phyloP scores from a whole-genome alignment of 23 tunicate genomes.

The Oikopleura dioica region DNA sequence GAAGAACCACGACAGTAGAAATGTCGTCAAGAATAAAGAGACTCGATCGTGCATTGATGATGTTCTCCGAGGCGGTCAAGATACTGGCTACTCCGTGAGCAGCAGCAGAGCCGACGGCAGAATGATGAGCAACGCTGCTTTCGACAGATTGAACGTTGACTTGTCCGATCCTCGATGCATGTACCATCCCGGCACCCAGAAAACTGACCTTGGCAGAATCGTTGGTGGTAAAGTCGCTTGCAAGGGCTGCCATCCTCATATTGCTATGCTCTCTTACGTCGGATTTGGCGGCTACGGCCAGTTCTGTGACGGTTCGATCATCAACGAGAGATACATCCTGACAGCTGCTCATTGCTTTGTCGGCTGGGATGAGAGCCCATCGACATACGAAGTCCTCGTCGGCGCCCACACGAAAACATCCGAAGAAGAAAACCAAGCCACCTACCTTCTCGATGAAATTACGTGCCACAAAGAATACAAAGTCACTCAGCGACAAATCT shows the following conservation, averaged over 20 bases:
- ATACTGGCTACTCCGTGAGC: background rate
- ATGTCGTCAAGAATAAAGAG: background rate
- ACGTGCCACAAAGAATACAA: background rate
- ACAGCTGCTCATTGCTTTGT: background rate
- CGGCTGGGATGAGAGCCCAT: background rate
- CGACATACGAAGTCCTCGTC: background rate
- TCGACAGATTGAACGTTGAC: background rate
- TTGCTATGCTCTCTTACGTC: background rate
- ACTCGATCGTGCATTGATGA: background rate
- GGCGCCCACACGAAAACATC: background rate
- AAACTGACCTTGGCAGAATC: background rate
- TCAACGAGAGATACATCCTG: background rate
- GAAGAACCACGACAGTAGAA: no score
- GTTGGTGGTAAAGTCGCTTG: background rate
- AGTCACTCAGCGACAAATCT: background rate
- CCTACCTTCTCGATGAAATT: background rate
- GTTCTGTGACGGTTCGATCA: background rate
- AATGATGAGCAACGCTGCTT: background rate
- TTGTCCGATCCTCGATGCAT: background rate
- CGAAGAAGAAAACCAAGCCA: background rate
- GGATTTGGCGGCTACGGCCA: background rate
- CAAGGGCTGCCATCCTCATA: background rate
- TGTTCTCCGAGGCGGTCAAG: background rate
- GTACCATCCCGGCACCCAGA: background rate
- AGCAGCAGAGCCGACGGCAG: background rate